Evolutionary conservation across 2,888 invertebrate species (phyloP).

Genomic region (Trichogramma dendrolimi): DNA sequence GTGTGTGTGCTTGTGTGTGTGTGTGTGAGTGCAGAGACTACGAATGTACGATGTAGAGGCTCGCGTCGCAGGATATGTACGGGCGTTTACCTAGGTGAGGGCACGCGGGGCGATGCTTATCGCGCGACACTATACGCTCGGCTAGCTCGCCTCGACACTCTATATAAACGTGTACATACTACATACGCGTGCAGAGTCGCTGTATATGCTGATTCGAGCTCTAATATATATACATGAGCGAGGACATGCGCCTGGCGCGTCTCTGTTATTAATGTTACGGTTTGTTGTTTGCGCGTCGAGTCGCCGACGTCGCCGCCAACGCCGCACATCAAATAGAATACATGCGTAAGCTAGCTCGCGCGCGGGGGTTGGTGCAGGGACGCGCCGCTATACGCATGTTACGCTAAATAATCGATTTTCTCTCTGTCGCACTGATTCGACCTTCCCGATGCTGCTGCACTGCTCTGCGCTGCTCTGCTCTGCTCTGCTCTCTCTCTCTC

Average conservation of each 20-base stretch:
- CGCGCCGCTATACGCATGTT: neutral
- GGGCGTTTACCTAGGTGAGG: no score
- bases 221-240: no score
- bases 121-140: no score
- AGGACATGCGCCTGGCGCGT: neutral
- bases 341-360: no score
- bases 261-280: constrained; percentile 19
- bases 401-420: constrained; percentile 18
- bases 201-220: constrained; percentile 15
- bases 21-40: no score
- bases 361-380: no score
- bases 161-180: no score
- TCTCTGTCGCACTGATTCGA: neutral
- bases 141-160: neutral
- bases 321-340: neutral
- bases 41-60: no score
- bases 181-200: neutral
- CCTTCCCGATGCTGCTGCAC: constrained; percentile 9
- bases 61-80: neutral
- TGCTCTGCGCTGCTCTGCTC: neutral
- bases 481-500: no score
- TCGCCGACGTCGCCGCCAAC: no score
- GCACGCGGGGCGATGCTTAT: no score
- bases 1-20: constrained; percentile 5
- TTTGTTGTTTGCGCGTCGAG: constrained; percentile 2